Base-by-base conservation (phyloP, 2,797 vertebrate species). In the Streptopelia turtur region DNA sequence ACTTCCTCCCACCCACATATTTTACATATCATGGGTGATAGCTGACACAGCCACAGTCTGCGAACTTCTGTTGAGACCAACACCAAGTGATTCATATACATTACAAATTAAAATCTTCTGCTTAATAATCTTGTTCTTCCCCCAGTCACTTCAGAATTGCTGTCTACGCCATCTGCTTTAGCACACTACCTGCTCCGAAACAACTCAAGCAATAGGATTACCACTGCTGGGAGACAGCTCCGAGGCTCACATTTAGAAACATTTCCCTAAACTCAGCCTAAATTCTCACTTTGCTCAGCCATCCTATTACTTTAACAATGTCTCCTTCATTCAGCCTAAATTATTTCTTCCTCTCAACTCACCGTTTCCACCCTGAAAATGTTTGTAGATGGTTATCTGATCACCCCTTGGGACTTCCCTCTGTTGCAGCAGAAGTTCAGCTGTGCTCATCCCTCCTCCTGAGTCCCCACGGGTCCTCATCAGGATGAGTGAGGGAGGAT, bases 41-140 rank as follows among this genome's bases (percentile, higher is more conserved):
- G 84, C 90, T 89, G 74, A 75, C 79, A 86, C 50, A 87, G 79
- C 82, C 83, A 94, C 74, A 94, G 79, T 57, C 89, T 87, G 79
- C 5, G 4, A 92, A 71, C 30, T 93, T 94, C 85, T 94, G 71
- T 60, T 89, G 77, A 94, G 71, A 90, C 64, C 88, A 92, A 69
- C 11, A 85, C 33, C 80, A 86, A 86, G 68, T 79, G 75, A 93
- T 95, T 96, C 87, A 95, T 23, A 59, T 64, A 95, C 96, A 94
- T 93, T 66, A 81, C 60, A 95, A 87, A 83, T 74, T 74, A 90
- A 96, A 94, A 83, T 95, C 28, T 41, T 89, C 59, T 37, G 49
- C 37, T 92, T 89, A 94, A 91, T 70, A 94, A 31, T 83, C 74
- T 83, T 77, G 35, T 39, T 75, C 68, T 87, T 87, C 59, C 84